These are phyloP conservation scores for Schizaphis graminum DNA, from an alignment of 2,888 invertebrate genomes.

Conservation along the genomic window DNA sequence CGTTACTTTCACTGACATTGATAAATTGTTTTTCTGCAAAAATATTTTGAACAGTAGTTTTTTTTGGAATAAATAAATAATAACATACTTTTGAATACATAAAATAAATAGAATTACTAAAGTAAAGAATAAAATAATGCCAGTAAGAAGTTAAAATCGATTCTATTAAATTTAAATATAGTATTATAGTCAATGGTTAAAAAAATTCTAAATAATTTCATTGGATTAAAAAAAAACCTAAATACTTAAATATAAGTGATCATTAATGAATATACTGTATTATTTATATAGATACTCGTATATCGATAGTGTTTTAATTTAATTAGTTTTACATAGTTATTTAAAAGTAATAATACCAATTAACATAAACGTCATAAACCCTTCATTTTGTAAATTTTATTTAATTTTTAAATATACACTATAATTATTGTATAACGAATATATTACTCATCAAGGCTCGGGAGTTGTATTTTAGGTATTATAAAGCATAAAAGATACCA, in stretches of 20 bases:
- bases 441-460: background rate
- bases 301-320: background rate
- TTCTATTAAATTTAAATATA: background rate
- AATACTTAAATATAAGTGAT: background rate
- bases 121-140: background rate
- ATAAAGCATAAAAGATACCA: background rate
- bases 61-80: conserved; percentile 42
- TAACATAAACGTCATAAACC: background rate
- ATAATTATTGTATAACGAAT: background rate
- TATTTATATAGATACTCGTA: too few relatives aligned
- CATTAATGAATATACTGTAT: background rate
- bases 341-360: background rate
- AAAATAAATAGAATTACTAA: background rate
- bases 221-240: background rate
- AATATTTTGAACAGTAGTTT: conserved; percentile 16
- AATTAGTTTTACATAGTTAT: background rate
- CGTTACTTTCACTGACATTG: conserved; percentile 20
- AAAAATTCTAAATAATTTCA: background rate
- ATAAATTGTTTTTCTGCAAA: conserved; percentile 15
- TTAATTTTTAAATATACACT: background rate
- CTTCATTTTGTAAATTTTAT: background rate
- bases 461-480: background rate
- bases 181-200: background rate
- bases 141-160: background rate
- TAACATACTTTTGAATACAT: background rate